Base-by-base conservation (phyloP, 1,140 invertebrate genomes). In the Drosophila pandora region DNA sequence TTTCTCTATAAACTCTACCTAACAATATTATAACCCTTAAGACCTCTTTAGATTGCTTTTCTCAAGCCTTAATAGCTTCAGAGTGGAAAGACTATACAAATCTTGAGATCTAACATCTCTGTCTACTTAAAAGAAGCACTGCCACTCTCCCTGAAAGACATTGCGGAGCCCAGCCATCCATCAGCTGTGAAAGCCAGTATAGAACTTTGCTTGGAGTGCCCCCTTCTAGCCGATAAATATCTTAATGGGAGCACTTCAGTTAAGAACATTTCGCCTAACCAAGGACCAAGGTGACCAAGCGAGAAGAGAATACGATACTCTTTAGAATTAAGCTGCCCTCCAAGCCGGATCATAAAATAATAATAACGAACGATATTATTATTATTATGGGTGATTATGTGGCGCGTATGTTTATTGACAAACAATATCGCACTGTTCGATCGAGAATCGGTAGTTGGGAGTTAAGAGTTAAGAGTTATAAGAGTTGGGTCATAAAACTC, bases 401-500 rank as follows among this genome's bases (percentile, higher is more conserved):
- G 82, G 83, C 83, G 82, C 82, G 84, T 87, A 82, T 87, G 75
- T 87, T 82, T 85, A 81, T 87, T 88, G 82, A 82, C 70, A 87
- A 78, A 79, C 65, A 87, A 75, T 68, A 78, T 74, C 68, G 75
- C 60, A 65, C 10, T n/a, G 52, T 39, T 39, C 53, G 55, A 58
- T 58, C 76, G 76, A n/a, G 37, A n/a, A 21, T 21, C 13, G 41
- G 41, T n/a, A 43, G 41, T 43, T 43, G 41, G n/a, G 41, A 21
- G 13, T 13, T 43, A 43, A 41, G 13, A 37, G 34, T 37, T 12
- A 37, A 32, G 50, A 17, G 17, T 17, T 17, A 17, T 43, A 43
- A 41, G 13, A 80, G 76, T 75, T 58, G 50, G 48, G 25, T 34
- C 64, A 78, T 81, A 81, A 73, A 77, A 83, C 69, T 84, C 52